Base-by-base conservation (phyloP, 2,888 invertebrate species). In the Plagodis dolabraria region DNA sequence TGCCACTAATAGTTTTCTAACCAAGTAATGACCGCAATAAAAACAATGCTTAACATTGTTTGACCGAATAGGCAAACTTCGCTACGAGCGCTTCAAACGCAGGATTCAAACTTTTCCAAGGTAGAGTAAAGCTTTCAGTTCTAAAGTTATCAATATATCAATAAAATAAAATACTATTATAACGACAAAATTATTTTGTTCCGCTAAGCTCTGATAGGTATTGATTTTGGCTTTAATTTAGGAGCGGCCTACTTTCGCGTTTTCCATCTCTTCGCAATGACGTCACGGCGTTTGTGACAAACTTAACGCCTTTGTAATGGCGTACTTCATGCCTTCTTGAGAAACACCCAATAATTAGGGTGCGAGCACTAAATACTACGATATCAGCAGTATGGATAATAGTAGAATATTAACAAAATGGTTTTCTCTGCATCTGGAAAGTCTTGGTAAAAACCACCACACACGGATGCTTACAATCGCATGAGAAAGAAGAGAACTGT, bases 271-370 rank as follows among this genome's bases (percentile, higher is more conserved):
- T n/a, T 34, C 47, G 43, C 36, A 8, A 7, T 52, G 52, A 52
- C 57, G 47, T 51, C 57, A 47, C 44, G 44, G 43, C 43, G 51
- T 35, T n/a, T 47, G 57, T 47, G 57, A 57, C 40, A 8, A 43
- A 52, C 35, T 57, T 52, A 47, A 22, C 52, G 43, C 51, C 52
- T 47, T 40, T 52, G 57, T 57, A 52, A 57, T 47, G 46, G 38
- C 47, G 44, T 33, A 47, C 51, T 47, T 47, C 42, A 47, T 43
- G 47, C 49, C 42, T 33, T 47, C 47, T 10, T 36, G 55, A 50
- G 33, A 44, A 35, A 48, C 52, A 47, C 51, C 36, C 47, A 44
- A 52, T 52, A 57, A 52, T 57, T 47, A 57, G 52, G 47, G 57
- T 36, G 52, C 33, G 52, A 52, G 34, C 42, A 11, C 47, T 57